Percentiles rank a stretch among this genome's conserved stretches.
Evolutionary conservation across 2,888 invertebrate genomes (phyloP).

Genomic region (Steinernema scapterisci): DNA sequence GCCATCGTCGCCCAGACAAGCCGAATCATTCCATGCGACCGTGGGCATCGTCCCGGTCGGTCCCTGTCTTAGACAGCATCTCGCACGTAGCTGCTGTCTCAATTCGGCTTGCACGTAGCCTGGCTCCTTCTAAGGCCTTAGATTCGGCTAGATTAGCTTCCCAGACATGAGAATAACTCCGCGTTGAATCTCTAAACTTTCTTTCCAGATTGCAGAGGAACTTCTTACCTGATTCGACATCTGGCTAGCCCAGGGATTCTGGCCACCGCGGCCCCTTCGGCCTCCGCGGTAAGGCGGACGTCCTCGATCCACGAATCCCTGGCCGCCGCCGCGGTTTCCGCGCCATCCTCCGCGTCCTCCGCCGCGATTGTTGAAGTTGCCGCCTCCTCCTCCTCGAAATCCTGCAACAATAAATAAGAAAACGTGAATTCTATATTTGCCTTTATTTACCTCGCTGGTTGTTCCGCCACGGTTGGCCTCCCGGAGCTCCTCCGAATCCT

Average conservation of each 20-base stretch:
- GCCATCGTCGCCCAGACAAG: no score
- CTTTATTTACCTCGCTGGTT: conserved; percentile 10
- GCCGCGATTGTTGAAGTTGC: conserved; percentile 1
- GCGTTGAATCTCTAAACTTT: no score
- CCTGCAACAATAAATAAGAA: conserved; percentile 8
- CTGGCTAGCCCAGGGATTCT: not conserved
- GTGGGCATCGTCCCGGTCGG: no score
- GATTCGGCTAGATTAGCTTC: no score
- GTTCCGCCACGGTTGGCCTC: not conserved
- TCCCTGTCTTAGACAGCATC: no score
- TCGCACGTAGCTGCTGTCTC: no score
- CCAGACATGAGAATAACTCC: no score
- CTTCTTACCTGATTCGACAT: not conserved
- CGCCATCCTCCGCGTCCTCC: not conserved
- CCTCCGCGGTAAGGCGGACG: not conserved
- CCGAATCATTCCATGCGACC: no score
- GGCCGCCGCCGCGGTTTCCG: not conserved
- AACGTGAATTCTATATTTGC: not conserved
- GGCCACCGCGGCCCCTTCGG: not conserved
- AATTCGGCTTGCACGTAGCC: no score
- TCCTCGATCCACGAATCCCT: not conserved
- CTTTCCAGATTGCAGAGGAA: no score
- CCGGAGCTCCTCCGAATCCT: not conserved
- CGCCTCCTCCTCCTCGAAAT: conserved; percentile 4
- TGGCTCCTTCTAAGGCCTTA: no score